Evolutionary conservation across 2,888 invertebrate species (phyloP).

Genomic region (Dryomyza anilis): DNA sequence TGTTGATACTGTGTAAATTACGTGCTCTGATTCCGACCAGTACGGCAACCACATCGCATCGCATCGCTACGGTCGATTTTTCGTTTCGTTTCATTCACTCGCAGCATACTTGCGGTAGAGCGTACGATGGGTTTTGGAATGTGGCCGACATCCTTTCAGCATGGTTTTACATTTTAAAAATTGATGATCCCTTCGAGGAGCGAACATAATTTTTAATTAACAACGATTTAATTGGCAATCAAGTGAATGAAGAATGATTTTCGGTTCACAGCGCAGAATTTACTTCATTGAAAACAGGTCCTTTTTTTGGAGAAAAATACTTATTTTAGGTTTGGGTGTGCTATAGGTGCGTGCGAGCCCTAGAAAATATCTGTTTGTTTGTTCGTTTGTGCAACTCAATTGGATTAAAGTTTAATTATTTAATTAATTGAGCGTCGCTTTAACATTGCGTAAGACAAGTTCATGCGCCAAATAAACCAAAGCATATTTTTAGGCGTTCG

Average conservation of each 20-base stretch:
- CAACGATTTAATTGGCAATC: constrained; percentile 34
- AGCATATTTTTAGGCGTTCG: too few species aligned
- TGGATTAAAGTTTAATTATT: too few species aligned
- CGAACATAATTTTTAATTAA: constrained; percentile 33
- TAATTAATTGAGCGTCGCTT: too few species aligned
- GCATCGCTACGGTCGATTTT: not conserved
- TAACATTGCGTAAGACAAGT: too few species aligned
- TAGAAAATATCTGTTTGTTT: too few species aligned
- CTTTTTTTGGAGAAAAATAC: too few species aligned
- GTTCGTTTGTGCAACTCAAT: too few species aligned
- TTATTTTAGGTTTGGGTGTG: too few species aligned
- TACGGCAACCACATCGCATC: not conserved
- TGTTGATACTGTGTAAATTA: constrained; percentile 17
- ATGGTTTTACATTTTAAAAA: constrained; percentile 13
- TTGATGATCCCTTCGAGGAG: constrained; percentile 29
- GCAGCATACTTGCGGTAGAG: not conserved
- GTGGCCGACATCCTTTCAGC: not conserved
- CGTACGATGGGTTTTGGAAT: too few species aligned
- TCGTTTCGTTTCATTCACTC: not conserved
- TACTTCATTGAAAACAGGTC: too few species aligned
- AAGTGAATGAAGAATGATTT: constrained; percentile 22
- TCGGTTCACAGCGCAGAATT: not conserved
- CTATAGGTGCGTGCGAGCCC: too few species aligned
- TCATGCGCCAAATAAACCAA: too few species aligned
- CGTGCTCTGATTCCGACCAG: not conserved